These are phyloP conservation scores for Poeciliopsis occidentalis DNA, from an alignment of 2,113 vertebrate species.

Conservation along the genomic window DNA sequence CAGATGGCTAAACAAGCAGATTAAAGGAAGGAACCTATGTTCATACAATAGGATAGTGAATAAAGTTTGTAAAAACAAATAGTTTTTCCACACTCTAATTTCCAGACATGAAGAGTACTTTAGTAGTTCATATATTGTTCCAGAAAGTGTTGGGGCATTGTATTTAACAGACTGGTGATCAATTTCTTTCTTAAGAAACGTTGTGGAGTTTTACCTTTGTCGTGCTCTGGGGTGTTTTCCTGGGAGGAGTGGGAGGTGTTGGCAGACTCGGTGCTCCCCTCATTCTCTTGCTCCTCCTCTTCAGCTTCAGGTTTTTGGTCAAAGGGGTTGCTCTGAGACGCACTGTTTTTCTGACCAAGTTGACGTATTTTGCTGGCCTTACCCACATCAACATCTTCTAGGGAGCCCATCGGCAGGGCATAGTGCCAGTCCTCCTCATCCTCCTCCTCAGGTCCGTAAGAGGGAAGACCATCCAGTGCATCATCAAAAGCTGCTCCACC, in stretches of 20 bases:
- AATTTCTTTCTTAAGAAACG: background rate
- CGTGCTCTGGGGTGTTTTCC: slow-evolving; percentile 56
- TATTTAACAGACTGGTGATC: too few species aligned
- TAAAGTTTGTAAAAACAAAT: too few species aligned
- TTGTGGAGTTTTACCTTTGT: slow-evolving; percentile 44
- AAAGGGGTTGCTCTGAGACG: background rate
- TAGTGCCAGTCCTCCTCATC: slow-evolving; percentile 77
- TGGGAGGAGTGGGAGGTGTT: slow-evolving; percentile 68
- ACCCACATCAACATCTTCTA: slow-evolving; percentile 38
- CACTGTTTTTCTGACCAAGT: background rate
- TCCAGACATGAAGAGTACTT: too few species aligned
- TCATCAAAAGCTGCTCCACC: slow-evolving; percentile 63
- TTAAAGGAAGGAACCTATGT: too few species aligned
- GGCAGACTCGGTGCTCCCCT: slow-evolving; percentile 49
- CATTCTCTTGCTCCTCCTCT: slow-evolving; percentile 36
- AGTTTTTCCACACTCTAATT: too few species aligned
- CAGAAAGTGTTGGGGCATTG: too few species aligned
- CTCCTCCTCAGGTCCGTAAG: slow-evolving; percentile 59
- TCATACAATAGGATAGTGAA: too few species aligned
- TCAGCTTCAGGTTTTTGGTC: slow-evolving; percentile 14
- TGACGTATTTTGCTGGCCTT: slow-evolving; percentile 31
- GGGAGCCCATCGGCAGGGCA: slow-evolving; percentile 51
- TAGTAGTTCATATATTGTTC: background rate
- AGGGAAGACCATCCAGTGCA: slow-evolving; percentile 64
- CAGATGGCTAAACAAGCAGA: too few species aligned